Conservation (phyloP, 2,888 invertebrate genomes). For the Onchidella celtica region DNA sequence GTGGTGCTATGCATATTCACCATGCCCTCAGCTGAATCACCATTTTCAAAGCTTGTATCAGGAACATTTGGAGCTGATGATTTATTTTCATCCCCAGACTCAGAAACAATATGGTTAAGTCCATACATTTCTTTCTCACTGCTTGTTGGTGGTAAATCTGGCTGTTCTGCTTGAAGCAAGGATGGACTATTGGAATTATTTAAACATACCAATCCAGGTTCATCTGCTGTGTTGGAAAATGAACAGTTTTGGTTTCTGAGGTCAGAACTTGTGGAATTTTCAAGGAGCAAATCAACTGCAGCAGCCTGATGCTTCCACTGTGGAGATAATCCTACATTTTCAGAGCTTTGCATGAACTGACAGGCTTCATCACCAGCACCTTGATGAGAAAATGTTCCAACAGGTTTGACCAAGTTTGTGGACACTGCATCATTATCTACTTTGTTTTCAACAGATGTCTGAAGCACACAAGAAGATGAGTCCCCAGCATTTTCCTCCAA, state of each 20-base stretch:
- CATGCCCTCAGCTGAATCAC: background rate
- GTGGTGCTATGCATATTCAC: background rate
- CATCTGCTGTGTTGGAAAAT: background rate
- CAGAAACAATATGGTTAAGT: background rate
- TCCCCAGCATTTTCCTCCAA: too few species aligned
- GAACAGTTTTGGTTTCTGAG: background rate
- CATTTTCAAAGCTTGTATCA: background rate
- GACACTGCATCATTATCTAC: background rate
- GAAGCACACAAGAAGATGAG: too few species aligned
- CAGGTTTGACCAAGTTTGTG: background rate
- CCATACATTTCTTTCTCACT: too few species aligned
- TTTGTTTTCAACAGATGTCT: background rate
- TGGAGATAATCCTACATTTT: background rate
- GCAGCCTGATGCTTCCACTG: background rate
- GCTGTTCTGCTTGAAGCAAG: background rate
- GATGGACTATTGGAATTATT: conserved; percentile 24
- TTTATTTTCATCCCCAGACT: background rate
- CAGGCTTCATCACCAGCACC: conserved; percentile 24
- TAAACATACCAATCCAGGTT: background rate
- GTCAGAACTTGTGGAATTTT: background rate
- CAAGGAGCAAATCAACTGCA: background rate
- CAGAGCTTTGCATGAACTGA: background rate
- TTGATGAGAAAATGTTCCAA: background rate
- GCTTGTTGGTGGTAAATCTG: background rate
- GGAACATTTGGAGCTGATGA: background rate